Evolutionary conservation across 2,113 vertebrate genomes (phyloP).

Genomic region (Oreotrochilus melanogaster): DNA sequence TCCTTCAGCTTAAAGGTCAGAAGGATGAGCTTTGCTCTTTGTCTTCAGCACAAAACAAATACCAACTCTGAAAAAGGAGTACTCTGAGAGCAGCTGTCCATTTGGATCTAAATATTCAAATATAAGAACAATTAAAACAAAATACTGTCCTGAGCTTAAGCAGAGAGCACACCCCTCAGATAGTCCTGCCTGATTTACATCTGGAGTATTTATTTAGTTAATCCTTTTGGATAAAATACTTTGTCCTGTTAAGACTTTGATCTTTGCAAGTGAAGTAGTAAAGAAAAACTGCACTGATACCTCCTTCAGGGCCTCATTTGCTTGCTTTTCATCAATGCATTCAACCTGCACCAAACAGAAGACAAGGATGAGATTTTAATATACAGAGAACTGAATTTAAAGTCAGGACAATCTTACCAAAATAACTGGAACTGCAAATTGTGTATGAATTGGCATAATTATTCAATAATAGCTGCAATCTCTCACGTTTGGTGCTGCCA

Average conservation of each 20-base stretch:
- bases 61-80: background rate
- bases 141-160: background rate
- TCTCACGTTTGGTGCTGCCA: background rate
- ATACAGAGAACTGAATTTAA: background rate
- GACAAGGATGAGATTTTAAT: background rate
- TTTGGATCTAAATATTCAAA: background rate
- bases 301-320: constrained; percentile 69
- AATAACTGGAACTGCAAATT: background rate
- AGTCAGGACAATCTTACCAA: background rate
- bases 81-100: background rate
- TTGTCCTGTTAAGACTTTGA: background rate
- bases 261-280: background rate
- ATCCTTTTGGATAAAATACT: background rate
- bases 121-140: background rate
- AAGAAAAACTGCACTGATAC: constrained; percentile 35
- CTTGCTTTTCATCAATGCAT: constrained; percentile 70
- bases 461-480: background rate
- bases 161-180: background rate
- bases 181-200: background rate
- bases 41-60: background rate
- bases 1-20: background rate
- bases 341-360: constrained; percentile 66
- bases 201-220: background rate
- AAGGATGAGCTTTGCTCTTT: background rate
- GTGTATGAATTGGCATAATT: background rate